These are phyloP conservation scores for Luffia ferchaultella DNA, from an alignment of 2,888 invertebrate genomes.

Conservation along the genomic window DNA sequence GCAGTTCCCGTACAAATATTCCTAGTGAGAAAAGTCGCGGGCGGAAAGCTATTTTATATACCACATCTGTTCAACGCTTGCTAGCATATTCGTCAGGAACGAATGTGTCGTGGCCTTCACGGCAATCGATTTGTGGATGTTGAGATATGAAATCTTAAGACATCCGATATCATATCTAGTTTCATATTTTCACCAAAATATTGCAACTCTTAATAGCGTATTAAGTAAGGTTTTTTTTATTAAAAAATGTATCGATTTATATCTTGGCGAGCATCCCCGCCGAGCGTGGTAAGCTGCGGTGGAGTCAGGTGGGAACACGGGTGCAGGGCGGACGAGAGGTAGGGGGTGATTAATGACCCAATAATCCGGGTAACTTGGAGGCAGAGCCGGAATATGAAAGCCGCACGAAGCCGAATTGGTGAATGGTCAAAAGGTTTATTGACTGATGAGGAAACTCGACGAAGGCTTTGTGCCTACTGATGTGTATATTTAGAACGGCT, in stretches of 20 bases:
- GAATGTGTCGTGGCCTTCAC: too few relatives aligned
- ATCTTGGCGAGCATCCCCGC: not conserved
- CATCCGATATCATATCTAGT: too few relatives aligned
- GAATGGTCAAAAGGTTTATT: slow-evolving; percentile 64
- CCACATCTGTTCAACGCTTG: too few relatives aligned
- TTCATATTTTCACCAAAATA: too few relatives aligned
- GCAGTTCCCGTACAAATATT: too few relatives aligned
- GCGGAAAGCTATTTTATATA: too few relatives aligned
- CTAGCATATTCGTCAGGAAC: too few relatives aligned
- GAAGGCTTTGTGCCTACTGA: not conserved
- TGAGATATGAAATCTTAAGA: too few relatives aligned
- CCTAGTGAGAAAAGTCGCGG: too few relatives aligned
- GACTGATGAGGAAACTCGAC: slow-evolving; percentile 39
- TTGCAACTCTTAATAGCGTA: too few relatives aligned
- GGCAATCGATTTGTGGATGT: too few relatives aligned
- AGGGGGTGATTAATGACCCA: slow-evolving; percentile 60
- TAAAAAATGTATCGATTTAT: not conserved
- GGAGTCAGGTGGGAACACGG: slow-evolving; percentile 9
- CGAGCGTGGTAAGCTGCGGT: not conserved
- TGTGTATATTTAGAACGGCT: not conserved
- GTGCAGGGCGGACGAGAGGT: slow-evolving; percentile 22
- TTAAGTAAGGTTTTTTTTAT: too few relatives aligned
- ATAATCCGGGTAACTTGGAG: slow-evolving; percentile 49
- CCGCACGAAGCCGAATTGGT: slow-evolving; percentile 65
- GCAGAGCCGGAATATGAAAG: slow-evolving; percentile 36